phyloP scores from a whole-genome alignment of 2,888 invertebrate genomes.

The Platycnemis pennipes region DNA sequence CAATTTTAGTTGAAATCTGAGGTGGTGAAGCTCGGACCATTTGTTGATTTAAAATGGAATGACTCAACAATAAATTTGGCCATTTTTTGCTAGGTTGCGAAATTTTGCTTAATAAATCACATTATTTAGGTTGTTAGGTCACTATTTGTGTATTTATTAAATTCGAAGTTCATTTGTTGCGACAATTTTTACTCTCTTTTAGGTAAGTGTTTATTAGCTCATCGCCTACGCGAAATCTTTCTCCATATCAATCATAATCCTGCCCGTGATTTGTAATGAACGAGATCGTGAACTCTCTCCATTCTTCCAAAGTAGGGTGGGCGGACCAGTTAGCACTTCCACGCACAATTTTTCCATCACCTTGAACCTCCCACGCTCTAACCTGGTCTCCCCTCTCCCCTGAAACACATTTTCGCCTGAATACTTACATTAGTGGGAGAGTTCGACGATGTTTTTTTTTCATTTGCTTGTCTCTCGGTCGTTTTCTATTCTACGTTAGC shows the following conservation, averaged over 20 bases:
- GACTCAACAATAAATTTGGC: too few species aligned
- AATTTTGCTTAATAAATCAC: too few species aligned
- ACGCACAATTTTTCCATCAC: neutral
- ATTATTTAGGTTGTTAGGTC: too few species aligned
- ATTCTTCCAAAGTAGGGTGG: neutral
- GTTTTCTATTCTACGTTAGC: neutral
- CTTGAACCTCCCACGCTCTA: neutral
- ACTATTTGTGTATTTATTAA: too few species aligned
- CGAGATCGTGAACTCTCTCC: neutral
- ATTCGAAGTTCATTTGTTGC: too few species aligned
- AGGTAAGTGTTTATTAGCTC: neutral
- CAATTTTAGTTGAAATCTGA: too few species aligned
- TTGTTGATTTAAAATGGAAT: too few species aligned
- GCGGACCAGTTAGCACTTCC: conserved; percentile 16
- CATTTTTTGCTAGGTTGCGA: too few species aligned
- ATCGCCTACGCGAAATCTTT: neutral
- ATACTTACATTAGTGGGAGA: neutral
- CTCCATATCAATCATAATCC: neutral
- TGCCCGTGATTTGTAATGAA: neutral
- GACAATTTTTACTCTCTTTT: too few species aligned
- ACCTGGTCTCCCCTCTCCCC: neutral
- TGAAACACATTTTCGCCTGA: neutral
- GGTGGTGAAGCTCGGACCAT: too few species aligned
- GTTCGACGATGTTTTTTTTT: neutral
- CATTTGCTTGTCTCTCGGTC: neutral